A percentile compares a stretch with the other conserved stretches of the same genome.
Conservation (phyloP, 2,797 vertebrate genomes). For the Hemitrygon akajei region DNA sequence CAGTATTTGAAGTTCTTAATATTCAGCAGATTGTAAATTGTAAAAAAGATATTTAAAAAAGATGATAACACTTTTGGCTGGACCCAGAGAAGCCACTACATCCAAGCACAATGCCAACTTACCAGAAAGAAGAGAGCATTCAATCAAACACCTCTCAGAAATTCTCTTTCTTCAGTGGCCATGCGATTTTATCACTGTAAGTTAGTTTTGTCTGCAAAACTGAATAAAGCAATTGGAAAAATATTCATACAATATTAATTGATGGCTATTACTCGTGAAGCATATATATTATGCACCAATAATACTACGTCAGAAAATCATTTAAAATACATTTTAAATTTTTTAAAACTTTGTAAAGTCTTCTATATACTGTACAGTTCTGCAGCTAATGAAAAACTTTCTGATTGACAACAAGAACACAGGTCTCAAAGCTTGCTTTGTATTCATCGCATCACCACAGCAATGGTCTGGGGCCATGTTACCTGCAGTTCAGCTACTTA, state of each 20-base stretch:
- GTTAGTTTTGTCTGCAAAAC: background rate
- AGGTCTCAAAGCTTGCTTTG: background rate
- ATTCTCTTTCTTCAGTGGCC: background rate
- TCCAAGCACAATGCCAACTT: too few species aligned
- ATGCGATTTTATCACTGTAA: slow-evolving; percentile 16
- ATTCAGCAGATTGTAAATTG: too few species aligned
- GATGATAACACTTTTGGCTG: too few species aligned
- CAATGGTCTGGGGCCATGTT: too few species aligned
- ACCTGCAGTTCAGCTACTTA: too few species aligned
- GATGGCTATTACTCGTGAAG: background rate
- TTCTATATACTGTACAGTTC: background rate
- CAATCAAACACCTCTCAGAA: background rate
- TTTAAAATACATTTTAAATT: slow-evolving; percentile 14
- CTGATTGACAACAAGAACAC: background rate
- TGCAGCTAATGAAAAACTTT: background rate
- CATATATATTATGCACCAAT: background rate
- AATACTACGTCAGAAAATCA: background rate
- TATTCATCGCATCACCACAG: too few species aligned
- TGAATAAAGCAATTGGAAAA: background rate
- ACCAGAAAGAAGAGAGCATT: background rate
- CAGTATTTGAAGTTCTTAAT: too few species aligned
- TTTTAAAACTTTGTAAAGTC: background rate
- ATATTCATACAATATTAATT: slow-evolving; percentile 9
- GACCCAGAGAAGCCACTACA: too few species aligned
- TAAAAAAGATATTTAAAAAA: too few species aligned